phyloP scores from a whole-genome alignment of 2,797 vertebrate genomes.

The Acanthiza pusilla region DNA sequence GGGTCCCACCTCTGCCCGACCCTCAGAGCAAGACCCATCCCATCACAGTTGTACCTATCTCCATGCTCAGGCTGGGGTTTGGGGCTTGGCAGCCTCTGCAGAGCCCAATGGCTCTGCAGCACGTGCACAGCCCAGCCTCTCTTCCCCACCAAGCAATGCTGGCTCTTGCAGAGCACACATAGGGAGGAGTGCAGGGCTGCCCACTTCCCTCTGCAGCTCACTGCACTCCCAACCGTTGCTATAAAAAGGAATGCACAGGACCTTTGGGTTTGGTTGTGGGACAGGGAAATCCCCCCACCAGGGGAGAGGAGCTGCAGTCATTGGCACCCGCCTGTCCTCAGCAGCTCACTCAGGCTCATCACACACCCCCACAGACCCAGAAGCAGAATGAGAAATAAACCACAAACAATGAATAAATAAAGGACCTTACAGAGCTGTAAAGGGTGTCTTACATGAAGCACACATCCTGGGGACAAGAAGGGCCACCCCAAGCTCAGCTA shows the following conservation, averaged over 20 bases:
- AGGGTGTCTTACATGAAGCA: neutral
- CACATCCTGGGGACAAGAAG: neutral
- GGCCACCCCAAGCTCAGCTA: neutral
- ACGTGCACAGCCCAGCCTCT: rapidly evolving
- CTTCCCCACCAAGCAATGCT: neutral
- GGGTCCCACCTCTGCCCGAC: neutral
- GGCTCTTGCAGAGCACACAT: neutral
- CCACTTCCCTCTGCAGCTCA: neutral
- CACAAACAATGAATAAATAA: neutral
- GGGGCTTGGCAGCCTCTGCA: neutral
- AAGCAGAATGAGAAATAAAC: neutral
- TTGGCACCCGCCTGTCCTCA: neutral
- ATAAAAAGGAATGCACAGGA: neutral
- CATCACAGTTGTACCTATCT: rapidly evolving
- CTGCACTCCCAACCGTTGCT: rapidly evolving
- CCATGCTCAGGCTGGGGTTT: rapidly evolving
- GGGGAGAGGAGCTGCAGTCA: neutral
- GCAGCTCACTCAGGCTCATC: neutral
- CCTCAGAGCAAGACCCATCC: neutral
- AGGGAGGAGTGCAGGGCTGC: neutral
- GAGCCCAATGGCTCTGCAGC: rapidly evolving
- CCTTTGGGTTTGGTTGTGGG: rapidly evolving
- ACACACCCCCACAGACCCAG: neutral
- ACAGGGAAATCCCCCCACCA: neutral
- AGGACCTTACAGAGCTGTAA: neutral